Conservation (phyloP, 2,888 invertebrate genomes). For the Acronicta aceris region DNA sequence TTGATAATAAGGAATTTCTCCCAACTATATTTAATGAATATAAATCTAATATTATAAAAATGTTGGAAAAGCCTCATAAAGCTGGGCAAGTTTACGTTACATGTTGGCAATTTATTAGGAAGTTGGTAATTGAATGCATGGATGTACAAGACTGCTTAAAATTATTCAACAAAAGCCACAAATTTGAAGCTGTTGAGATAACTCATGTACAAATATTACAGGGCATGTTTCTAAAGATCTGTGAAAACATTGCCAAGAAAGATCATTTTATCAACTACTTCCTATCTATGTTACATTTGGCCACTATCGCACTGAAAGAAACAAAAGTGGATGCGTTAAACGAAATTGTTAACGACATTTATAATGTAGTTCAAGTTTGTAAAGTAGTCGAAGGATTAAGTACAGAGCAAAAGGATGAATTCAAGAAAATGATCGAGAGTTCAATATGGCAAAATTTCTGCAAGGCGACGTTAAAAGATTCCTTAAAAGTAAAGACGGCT, state of each 20-base stretch:
- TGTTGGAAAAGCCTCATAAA: constrained; percentile 92
- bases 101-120: constrained; percentile 88
- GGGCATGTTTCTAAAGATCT: constrained; percentile 87
- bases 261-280: constrained; percentile 87
- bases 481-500: constrained; percentile 85
- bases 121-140: constrained; percentile 90
- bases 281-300: constrained; percentile 87
- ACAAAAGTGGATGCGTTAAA: constrained; percentile 65
- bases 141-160: constrained; percentile 87
- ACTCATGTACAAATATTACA: constrained; percentile 89
- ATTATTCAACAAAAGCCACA: constrained; percentile 89
- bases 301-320: constrained; percentile 85
- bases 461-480: constrained; percentile 91
- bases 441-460: constrained; percentile 90
- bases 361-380: constrained; percentile 72
- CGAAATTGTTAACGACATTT: constrained; percentile 69
- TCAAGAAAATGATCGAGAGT: constrained; percentile 80
- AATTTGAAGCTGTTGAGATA: constrained; percentile 90
- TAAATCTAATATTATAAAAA: constrained; percentile 90
- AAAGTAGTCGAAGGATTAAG: constrained; percentile 68
- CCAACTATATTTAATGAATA: constrained; percentile 89
- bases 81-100: constrained; percentile 91
- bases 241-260: constrained; percentile 72
- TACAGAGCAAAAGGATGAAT: constrained; percentile 67
- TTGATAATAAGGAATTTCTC: constrained; percentile 83